A percentile compares a stretch with the other conserved stretches of the same genome.
phyloP scores from a whole-genome alignment of 2,888 invertebrate genomes.

The Eubasilissa splendida region DNA sequence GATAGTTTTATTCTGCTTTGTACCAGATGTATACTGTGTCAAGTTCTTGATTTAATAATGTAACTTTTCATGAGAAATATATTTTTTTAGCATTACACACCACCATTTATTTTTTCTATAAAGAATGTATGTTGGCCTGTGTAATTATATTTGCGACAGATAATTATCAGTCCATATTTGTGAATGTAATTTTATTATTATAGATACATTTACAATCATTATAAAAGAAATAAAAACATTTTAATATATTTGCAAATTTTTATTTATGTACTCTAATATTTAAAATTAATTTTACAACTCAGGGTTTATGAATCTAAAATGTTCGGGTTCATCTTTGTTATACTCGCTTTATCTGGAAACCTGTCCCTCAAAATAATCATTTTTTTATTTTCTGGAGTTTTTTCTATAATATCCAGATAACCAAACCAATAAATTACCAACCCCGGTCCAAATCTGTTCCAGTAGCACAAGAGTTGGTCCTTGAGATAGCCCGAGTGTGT shows the following conservation, averaged over 20 bases:
- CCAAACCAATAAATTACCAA: conserved; percentile 98
- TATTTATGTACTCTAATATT: conserved; percentile 4
- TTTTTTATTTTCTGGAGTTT: conserved; percentile 78
- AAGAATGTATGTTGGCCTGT: conserved; percentile 4
- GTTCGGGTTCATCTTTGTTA: conserved; percentile 62
- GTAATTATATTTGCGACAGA: background rate
- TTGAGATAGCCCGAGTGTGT: conserved; percentile 86
- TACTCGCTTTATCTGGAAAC: conserved; percentile 71
- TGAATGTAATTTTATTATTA: conserved; percentile 36
- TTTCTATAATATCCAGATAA: conserved; percentile 80
- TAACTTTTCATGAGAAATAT: conserved; percentile 26
- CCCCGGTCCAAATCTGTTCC: conserved; percentile 95
- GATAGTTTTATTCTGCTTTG: conserved; percentile 19
- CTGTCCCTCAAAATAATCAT: conserved; percentile 72
- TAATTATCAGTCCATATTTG: conserved; percentile 34
- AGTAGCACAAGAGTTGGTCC: conserved; percentile 90
- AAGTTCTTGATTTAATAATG: conserved; percentile 4
- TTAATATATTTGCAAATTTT: conserved; percentile 32
- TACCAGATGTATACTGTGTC: conserved; percentile 17
- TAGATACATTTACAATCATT: conserved; percentile 49
- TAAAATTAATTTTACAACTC: background rate
- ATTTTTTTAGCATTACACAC: conserved; percentile 29
- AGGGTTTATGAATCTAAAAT: conserved; percentile 25
- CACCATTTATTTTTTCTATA: conserved; percentile 15
- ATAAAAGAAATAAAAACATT: conserved; percentile 48